Conservation (phyloP, 2,888 invertebrate species). For the Aphodius sticticus region DNA sequence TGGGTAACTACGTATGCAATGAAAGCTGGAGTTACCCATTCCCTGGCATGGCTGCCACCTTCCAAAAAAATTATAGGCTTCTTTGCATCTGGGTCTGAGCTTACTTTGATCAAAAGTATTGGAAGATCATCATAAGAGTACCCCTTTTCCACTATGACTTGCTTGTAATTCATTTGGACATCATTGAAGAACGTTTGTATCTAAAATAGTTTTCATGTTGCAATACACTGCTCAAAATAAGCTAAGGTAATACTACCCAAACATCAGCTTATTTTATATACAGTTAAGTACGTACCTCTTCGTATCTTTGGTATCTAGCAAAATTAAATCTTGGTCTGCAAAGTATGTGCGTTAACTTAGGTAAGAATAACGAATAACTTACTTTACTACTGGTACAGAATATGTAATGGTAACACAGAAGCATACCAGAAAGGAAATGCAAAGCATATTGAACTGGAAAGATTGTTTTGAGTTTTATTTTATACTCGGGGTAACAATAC, state of each 20-base stretch:
- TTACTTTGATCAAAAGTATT: slow-evolving; percentile 40
- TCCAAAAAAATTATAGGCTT: slow-evolving; percentile 65
- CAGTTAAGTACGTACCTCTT: slow-evolving; percentile 27
- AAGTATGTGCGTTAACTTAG: background rate
- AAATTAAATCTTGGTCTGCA: background rate
- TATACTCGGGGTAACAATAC: background rate
- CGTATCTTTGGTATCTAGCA: slow-evolving; percentile 26
- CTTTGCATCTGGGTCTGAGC: slow-evolving; percentile 55
- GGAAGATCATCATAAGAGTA: slow-evolving; percentile 1
- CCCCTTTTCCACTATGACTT: background rate
- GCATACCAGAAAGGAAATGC: background rate
- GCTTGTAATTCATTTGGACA: background rate
- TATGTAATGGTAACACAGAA: background rate
- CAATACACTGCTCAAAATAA: background rate
- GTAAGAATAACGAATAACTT: background rate
- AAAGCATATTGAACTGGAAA: background rate
- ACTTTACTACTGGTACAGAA: background rate
- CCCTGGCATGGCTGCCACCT: slow-evolving; percentile 71
- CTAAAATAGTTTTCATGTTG: background rate
- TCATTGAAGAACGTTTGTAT: slow-evolving; percentile 17
- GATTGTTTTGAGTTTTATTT: background rate
- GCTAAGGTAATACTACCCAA: too few relatives aligned
- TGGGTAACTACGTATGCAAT: slow-evolving; percentile 67
- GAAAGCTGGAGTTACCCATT: slow-evolving; percentile 72
- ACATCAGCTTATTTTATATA: background rate